Percentiles rank a stretch among this genome's conserved stretches.
phyloP scores from a whole-genome alignment of 2,888 invertebrate species.

The Formica aserva region DNA sequence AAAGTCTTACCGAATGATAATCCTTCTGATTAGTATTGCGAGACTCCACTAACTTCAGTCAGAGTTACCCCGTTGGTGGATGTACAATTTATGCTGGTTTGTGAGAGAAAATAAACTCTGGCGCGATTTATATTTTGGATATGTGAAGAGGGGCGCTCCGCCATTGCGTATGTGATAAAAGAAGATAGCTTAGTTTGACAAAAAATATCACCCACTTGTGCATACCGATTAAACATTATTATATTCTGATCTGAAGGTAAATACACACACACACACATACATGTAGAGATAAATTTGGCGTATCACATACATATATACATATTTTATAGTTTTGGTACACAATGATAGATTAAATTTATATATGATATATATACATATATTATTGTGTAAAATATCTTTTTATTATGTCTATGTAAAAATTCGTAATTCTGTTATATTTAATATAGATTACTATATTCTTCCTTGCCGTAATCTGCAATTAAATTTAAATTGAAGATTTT shows the following conservation, averaged over 20 bases:
- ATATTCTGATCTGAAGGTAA: conserved; percentile 12
- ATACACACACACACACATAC: neutral
- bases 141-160: conserved; percentile 33
- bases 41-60: neutral
- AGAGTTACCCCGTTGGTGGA: neutral
- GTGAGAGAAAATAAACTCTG: conserved; percentile 61
- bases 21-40: neutral
- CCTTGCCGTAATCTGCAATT: neutral
- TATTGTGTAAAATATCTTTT: neutral
- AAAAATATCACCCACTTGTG: conserved; percentile 20
- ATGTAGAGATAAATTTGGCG: neutral
- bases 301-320: neutral
- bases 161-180: neutral
- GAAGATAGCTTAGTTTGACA: neutral
- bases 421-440: neutral
- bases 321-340: neutral
- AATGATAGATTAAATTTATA: neutral
- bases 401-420: neutral
- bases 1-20: conserved; percentile 9
- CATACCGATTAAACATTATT: neutral
- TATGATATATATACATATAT: too few species aligned
- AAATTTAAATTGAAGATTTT: conserved; percentile 3
- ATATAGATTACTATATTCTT: neutral
- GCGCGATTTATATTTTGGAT: conserved; percentile 62
- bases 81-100: conserved; percentile 62